A percentile compares a stretch with the other conserved stretches of the same genome.
phyloP scores from a whole-genome alignment of 2,797 vertebrate genomes.

The Kryptolebias ocellatus region DNA sequence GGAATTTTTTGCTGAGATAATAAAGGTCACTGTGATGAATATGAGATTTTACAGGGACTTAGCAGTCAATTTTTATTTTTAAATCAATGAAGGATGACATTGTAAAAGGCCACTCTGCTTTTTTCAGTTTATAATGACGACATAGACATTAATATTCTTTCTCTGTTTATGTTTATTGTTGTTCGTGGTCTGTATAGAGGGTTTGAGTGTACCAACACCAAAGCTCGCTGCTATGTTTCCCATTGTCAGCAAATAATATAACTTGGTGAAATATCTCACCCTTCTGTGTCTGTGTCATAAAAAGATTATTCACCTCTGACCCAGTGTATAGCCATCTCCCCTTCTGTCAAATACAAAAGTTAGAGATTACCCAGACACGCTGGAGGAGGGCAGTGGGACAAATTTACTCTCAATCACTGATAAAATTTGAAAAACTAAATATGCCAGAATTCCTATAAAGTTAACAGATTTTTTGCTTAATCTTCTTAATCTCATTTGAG shows the following conservation, averaged over 20 bases:
- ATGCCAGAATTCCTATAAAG: no score
- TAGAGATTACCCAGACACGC: constrained; percentile 13
- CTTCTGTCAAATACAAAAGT: constrained; percentile 6
- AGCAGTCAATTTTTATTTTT: background rate
- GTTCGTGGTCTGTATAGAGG: constrained; percentile 18
- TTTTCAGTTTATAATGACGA: background rate
- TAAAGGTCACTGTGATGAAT: background rate
- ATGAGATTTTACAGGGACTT: background rate
- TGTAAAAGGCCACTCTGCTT: no score
- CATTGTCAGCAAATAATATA: constrained; percentile 41
- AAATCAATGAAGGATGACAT: background rate
- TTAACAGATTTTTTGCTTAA: no score
- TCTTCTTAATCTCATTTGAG: no score
- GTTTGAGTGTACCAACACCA: constrained; percentile 12
- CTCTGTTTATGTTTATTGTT: constrained; percentile 15
- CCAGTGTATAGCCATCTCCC: constrained; percentile 3
- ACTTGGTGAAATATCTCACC: constrained; percentile 28
- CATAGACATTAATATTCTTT: background rate
- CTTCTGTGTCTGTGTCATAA: constrained; percentile 18
- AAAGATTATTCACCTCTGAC: constrained; percentile 36
- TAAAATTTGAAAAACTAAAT: no score
- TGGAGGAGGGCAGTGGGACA: background rate
- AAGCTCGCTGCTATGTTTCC: constrained; percentile 33
- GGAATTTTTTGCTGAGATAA: background rate
- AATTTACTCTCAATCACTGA: no score